Evolutionary conservation across 1,140 invertebrate genomes (phyloP), one percentile per base, ranked within the genome.

Genomic region (Acromyrmex echinatior): DNA sequence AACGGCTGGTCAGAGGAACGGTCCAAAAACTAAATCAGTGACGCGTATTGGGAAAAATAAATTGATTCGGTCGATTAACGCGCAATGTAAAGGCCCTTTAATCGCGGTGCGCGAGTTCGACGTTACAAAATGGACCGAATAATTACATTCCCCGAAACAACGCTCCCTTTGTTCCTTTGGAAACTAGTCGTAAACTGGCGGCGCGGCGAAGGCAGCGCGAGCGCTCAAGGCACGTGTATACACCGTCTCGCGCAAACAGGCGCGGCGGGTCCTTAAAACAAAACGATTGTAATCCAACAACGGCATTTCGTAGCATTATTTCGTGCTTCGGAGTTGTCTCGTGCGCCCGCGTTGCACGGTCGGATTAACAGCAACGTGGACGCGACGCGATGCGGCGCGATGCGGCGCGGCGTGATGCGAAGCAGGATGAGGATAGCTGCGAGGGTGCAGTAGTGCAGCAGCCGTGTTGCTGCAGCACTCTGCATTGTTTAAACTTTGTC

Each of bases 141-240:
- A 87, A 82, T 89, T 90, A 89, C 88, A 80, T 87, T 82, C 86
- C 84, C 74, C 79, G 86, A 76, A 90, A 90, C 88, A 90, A 90
- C 79, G 68, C 51, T 89, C 49, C 89, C 89, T 90, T 90, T 90
- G 89, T 90, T 82, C 86, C 70, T 31, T 63, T 90, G 86, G 73
- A 90, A 90, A 89, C 88, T 79, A 62, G 81, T 90, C 88, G 88
- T 90, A 87, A 90, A 90, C 86, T 90, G 66, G 5, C 66, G 74
- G 76, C 76, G 12, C 66, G 74, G 70, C 76, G 28, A 25, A 39
- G 28, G 14, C 70, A 14, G 25, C 66, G 65, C 77, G 39, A 12
- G 21, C 28, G 71, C 10, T n/a, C 51, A 45, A 45, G 28, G 56
- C 31, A 35, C 49, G 35, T 88, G 73, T 79, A 66, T 66, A 51